Evolutionary conservation across 2,888 invertebrate species (phyloP).

Genomic region (Leptopilina myrica): DNA sequence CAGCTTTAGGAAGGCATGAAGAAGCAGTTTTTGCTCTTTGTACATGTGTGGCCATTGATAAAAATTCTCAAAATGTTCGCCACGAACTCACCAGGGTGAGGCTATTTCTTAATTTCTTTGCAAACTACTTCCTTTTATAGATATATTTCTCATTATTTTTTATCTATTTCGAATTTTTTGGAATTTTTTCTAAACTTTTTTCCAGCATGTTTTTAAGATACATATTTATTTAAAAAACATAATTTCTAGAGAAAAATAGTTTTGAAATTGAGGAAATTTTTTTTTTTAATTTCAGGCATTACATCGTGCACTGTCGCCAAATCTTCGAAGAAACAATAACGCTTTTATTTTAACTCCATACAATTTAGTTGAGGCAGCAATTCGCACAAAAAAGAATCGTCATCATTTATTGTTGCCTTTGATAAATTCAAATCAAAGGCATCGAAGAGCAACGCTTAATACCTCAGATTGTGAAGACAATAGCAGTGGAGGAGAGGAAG

Average conservation of each 20-base stretch:
- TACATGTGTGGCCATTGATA: slow-evolving; percentile 79
- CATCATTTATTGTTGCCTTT: slow-evolving; percentile 65
- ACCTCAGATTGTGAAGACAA: slow-evolving; percentile 76
- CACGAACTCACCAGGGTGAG: slow-evolving; percentile 78
- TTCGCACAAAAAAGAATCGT: slow-evolving; percentile 69
- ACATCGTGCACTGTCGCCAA: slow-evolving; percentile 69
- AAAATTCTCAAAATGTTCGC: slow-evolving; percentile 78
- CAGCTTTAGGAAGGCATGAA: slow-evolving; percentile 78
- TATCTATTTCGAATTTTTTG: no score
- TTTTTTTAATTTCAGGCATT: slow-evolving; percentile 64
- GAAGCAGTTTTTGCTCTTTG: slow-evolving; percentile 80
- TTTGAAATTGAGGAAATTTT: background rate
- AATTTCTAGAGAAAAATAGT: background rate
- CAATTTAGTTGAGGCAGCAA: slow-evolving; percentile 66
- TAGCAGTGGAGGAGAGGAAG: slow-evolving; percentile 76
- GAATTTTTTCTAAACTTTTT: no score
- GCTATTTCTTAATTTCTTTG: no score
- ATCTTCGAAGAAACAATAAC: slow-evolving; percentile 65
- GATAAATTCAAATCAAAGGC: slow-evolving; percentile 67
- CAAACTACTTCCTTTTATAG: no score
- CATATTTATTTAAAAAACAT: no score
- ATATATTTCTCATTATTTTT: no score
- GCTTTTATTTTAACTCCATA: slow-evolving; percentile 70
- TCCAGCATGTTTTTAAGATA: no score
- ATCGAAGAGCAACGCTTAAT: slow-evolving; percentile 66